These are phyloP conservation scores for Diabrotica virgifera DNA, from an alignment of 1,140 invertebrate genomes.

Conservation along the genomic window DNA sequence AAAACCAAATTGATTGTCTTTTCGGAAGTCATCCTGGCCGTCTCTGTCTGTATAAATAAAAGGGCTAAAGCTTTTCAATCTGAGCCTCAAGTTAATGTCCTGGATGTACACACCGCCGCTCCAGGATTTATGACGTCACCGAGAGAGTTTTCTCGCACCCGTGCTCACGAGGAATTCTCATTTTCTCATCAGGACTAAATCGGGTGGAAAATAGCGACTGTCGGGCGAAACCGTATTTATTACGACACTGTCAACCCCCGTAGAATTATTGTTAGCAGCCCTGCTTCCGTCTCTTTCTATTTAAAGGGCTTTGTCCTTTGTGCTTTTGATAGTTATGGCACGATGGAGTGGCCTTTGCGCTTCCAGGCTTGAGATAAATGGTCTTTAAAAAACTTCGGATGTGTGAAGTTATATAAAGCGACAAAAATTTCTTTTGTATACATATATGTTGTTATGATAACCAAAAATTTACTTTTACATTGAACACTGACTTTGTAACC, in stretches of 20 bases:
- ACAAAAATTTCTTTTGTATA: too few species aligned
- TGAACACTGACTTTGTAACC: too few species aligned
- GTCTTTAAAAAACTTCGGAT: too few species aligned
- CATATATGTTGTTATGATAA: too few species aligned
- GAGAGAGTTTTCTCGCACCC: constrained; percentile 43
- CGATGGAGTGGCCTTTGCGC: too few species aligned
- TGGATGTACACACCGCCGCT: constrained; percentile 10
- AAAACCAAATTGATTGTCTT: too few species aligned
- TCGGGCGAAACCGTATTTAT: constrained; percentile 46
- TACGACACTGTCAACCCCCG: constrained; percentile 42
- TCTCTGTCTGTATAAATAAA: background rate
- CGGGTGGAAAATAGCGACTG: constrained; percentile 48
- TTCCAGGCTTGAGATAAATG: too few species aligned
- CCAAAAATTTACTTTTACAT: too few species aligned
- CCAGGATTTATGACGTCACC: constrained; percentile 42
- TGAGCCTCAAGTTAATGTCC: constrained; percentile 13
- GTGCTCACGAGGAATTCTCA: constrained; percentile 47
- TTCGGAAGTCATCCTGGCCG: too few species aligned
- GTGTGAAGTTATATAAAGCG: too few species aligned
- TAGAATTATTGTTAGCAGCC: constrained; percentile 50
- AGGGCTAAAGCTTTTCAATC: constrained; percentile 10
- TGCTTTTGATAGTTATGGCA: background rate
- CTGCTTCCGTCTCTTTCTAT: background rate
- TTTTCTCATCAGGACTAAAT: constrained; percentile 50
- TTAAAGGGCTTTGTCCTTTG: background rate